Evolutionary conservation across 2,113 vertebrate species (phyloP).

Genomic region (Lamprotornis superbus): DNA sequence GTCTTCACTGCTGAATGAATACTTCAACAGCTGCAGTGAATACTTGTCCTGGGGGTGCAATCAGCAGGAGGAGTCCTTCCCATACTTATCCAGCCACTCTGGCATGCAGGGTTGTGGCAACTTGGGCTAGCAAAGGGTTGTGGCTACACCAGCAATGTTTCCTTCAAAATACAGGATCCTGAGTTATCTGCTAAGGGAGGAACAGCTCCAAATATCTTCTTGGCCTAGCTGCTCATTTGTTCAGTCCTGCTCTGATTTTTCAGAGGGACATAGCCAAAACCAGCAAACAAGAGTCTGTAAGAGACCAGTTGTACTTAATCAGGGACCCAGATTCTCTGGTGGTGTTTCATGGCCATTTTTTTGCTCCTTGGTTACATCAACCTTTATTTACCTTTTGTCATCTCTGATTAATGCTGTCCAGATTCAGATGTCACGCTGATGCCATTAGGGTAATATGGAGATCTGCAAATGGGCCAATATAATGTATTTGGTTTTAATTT

Average conservation of each 20-base stretch:
- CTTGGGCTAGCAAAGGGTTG: neutral
- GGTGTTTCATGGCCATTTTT: neutral
- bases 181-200: neutral
- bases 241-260: neutral
- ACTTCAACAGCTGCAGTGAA: neutral
- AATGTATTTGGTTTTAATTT: constrained; percentile 23
- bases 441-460: neutral
- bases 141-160: neutral
- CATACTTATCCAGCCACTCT: neutral
- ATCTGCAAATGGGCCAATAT: neutral
- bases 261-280: neutral
- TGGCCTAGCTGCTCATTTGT: neutral
- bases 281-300: neutral
- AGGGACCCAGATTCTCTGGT: neutral
- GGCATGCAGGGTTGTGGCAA: neutral
- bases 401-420: neutral
- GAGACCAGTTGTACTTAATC: neutral
- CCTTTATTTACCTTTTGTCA: neutral
- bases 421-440: neutral
- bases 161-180: neutral
- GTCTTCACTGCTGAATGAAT: neutral
- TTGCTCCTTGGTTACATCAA: neutral
- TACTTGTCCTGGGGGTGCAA: neutral
- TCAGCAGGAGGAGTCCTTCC: neutral
- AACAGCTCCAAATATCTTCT: neutral